These are phyloP conservation scores for Crenichthys baileyi DNA, from an alignment of 2,797 vertebrate genomes.

Conservation along the genomic window DNA sequence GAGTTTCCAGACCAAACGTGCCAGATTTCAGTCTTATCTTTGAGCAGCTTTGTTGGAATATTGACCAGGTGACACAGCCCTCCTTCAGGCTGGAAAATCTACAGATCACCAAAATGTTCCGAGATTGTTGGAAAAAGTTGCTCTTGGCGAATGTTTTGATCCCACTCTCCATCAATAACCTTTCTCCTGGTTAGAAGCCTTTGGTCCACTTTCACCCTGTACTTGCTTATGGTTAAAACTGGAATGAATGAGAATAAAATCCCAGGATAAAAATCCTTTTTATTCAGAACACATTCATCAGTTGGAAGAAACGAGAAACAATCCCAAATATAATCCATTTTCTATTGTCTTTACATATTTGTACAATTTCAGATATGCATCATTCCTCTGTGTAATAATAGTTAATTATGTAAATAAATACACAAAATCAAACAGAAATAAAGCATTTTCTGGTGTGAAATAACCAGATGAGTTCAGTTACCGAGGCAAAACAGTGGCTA, in stretches of 20 bases:
- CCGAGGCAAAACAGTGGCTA: neutral
- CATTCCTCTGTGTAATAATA: neutral
- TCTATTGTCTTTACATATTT: neutral
- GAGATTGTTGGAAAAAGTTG: no score
- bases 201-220: neutral
- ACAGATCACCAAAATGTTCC: no score
- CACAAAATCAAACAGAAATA: neutral
- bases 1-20: neutral
- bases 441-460: neutral
- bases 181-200: neutral
- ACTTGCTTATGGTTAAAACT: neutral
- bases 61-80: no score
- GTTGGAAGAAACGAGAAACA: constrained; percentile 12
- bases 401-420: neutral
- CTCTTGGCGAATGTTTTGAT: no score
- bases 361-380: neutral
- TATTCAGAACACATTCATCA: constrained; percentile 34
- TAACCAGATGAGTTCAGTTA: neutral
- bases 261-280: constrained; percentile 3
- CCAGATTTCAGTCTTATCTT: no score
- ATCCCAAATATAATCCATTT: constrained; percentile 16
- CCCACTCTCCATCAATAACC: no score
- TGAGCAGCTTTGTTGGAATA: no score
- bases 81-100: no score
- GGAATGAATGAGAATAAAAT: neutral